A percentile compares a stretch with the other conserved stretches of the same genome.
These are phyloP conservation scores for Temnothorax curvispinosus DNA, from an alignment of 1,140 invertebrate species.

Conservation along the genomic window DNA sequence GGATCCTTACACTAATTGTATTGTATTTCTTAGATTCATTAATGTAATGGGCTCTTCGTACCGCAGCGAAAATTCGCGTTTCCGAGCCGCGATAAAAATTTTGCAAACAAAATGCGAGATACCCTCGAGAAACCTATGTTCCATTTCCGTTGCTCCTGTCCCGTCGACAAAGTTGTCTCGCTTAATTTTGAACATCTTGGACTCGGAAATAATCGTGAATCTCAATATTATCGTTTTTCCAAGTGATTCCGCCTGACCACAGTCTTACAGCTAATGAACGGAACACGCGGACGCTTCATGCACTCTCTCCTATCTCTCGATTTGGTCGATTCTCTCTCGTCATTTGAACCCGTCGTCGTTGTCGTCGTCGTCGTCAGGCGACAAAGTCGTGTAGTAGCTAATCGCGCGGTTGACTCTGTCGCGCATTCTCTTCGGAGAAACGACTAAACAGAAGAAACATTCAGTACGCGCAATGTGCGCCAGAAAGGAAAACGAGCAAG, in stretches of 20 bases:
- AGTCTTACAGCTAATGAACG: constrained; percentile 57
- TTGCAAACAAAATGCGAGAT: constrained; percentile 37
- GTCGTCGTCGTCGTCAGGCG: constrained; percentile 21
- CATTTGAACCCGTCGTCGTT: constrained; percentile 23
- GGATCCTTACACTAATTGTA: constrained; percentile 60
- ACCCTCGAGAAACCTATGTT: background rate
- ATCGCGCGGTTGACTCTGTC: constrained; percentile 30
- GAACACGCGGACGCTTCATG: constrained; percentile 57
- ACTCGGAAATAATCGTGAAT: constrained; percentile 31
- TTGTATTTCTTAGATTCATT: constrained; percentile 57
- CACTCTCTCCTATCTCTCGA: constrained; percentile 38
- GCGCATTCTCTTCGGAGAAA: constrained; percentile 44
- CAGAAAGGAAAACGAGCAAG: constrained; percentile 8
- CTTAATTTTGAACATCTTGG: constrained; percentile 50
- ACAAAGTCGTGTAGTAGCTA: constrained; percentile 43
- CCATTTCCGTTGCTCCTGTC: background rate
- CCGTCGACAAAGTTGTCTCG: background rate
- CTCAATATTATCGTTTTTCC: constrained; percentile 12
- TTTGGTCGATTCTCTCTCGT: constrained; percentile 32
- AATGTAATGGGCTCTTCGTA: constrained; percentile 37
- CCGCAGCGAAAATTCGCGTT: background rate
- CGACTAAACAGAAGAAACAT: constrained; percentile 31
- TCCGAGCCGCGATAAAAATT: constrained; percentile 28
- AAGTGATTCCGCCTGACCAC: constrained; percentile 27
- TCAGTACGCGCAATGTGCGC: background rate